Evolutionary conservation across 2,797 vertebrate species (phyloP), one percentile per base, ranked within the genome.

Genomic region (Uromys caudimaculatus): DNA sequence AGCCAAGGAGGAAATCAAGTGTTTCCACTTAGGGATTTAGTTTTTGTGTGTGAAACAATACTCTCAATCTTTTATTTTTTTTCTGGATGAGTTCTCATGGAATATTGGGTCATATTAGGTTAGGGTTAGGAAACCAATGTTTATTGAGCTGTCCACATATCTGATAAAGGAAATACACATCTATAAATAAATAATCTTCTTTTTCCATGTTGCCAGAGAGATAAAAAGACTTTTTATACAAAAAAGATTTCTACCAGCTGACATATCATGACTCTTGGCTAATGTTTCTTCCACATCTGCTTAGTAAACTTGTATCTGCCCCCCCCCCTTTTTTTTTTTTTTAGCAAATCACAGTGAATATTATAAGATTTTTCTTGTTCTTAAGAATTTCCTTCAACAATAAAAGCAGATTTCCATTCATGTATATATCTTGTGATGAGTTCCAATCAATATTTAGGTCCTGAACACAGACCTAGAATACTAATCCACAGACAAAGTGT

Each of bases 151-250:
- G 77, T 96, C 94, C 52, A 0, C 54, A 32, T 98, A 96, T 97
- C 98, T 97, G 92, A 94, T 97, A 98, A 98, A 98, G 76, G 95
- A 98, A 98, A 98, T 98, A 97, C 58, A 94, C 52, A 87, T 84
- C 90, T 96, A 97, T 94, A 91, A 97, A 98, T 98, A 98, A 98
- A 96, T 93, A 97, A 97, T 83, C 92, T 98, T 75, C 81, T 98
- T 98, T 97, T 93, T 94, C 64, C 0, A 0, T 77, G 91, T 88
- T 98, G 97, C 95, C 97, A 98, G 97, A 97, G 92, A 96, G 96
- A 98, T 98, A 98, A 98, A 97, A 97, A 97, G 90, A 97, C 97
- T 98, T 97, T 98, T 98, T 79, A 96, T 2, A 14, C 98, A 98
- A 98, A 97, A 97, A 96, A 73, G 84, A 93, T 98, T 97, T 97